These are phyloP conservation scores for Zaprionus africanus DNA, from an alignment of 1,140 invertebrate species.

Conservation along the genomic window DNA sequence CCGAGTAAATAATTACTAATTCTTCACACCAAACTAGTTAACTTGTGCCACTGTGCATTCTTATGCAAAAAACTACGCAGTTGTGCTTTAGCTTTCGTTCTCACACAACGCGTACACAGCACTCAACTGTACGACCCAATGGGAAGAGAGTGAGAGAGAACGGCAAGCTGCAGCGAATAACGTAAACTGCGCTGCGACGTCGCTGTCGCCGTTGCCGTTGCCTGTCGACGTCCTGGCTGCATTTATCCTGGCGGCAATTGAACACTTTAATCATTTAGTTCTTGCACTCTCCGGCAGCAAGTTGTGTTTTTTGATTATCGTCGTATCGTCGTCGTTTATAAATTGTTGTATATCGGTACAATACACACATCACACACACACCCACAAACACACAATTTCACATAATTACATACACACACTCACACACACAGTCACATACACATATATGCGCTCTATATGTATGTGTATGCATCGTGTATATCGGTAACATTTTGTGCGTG, in stretches of 20 bases:
- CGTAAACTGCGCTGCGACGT: slow-evolving; percentile 34
- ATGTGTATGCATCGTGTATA: slow-evolving; percentile 32
- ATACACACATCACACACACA: slow-evolving; percentile 71
- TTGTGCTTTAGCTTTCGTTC: slow-evolving; percentile 53
- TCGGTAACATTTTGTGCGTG: slow-evolving; percentile 57
- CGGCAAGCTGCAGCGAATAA: slow-evolving; percentile 25
- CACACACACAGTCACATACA: slow-evolving; percentile 33
- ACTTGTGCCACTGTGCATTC: slow-evolving; percentile 22
- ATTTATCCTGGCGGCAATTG: slow-evolving; percentile 79
- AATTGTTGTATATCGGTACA: slow-evolving; percentile 81
- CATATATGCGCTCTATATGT: slow-evolving; percentile 17
- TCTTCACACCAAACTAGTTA: neutral
- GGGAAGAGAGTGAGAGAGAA: slow-evolving; percentile 14
- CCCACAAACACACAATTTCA: slow-evolving; percentile 28
- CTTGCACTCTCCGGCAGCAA: slow-evolving; percentile 84
- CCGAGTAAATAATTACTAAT: neutral
- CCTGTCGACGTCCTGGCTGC: slow-evolving; percentile 69
- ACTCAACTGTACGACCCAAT: slow-evolving; percentile 56
- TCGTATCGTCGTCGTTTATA: slow-evolving; percentile 79
- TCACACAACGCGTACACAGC: neutral
- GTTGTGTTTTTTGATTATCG: slow-evolving; percentile 84
- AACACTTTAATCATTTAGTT: slow-evolving; percentile 84
- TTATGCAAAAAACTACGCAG: slow-evolving; percentile 68
- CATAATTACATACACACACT: slow-evolving; percentile 23
- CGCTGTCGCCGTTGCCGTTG: slow-evolving; percentile 34